A percentile compares a stretch with the other conserved stretches of the same genome.
Conservation (phyloP, 2,113 vertebrate species). For the Xyliphius kryptos region DNA sequence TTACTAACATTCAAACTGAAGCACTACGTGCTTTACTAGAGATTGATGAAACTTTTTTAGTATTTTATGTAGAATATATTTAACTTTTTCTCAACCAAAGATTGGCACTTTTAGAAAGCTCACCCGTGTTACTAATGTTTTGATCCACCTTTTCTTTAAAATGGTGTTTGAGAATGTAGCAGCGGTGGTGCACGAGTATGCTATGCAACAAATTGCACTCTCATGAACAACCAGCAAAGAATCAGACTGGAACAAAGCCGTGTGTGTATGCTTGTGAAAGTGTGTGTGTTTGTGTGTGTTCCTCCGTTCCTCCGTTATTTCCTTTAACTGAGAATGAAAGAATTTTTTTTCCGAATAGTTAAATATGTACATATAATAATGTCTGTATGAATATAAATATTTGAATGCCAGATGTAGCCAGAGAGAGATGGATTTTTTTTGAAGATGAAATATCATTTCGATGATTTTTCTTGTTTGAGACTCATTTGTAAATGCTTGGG, state of each 20-base stretch:
- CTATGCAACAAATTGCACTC: slow-evolving; percentile 70
- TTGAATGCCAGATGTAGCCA: slow-evolving; percentile 39
- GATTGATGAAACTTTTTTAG: slow-evolving; percentile 44
- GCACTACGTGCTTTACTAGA: slow-evolving; percentile 39
- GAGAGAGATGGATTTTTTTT: slow-evolving; percentile 38
- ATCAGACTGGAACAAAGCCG: slow-evolving; percentile 43
- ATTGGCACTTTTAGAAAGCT: slow-evolving; percentile 61
- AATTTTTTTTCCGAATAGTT: slow-evolving; percentile 43
- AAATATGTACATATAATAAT: slow-evolving; percentile 50
- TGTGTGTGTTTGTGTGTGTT: neutral
- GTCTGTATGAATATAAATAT: slow-evolving; percentile 44
- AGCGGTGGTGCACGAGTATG: slow-evolving; percentile 70
- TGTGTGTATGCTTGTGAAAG: slow-evolving; percentile 1
- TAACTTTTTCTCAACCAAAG: slow-evolving; percentile 68
- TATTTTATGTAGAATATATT: slow-evolving; percentile 48
- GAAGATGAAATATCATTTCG: slow-evolving; percentile 39
- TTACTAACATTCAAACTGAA: no score
- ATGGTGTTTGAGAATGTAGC: slow-evolving; percentile 71
- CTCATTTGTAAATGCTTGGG: slow-evolving; percentile 61
- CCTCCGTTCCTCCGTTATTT: neutral
- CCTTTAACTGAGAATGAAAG: no score
- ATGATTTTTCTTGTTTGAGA: slow-evolving; percentile 44
- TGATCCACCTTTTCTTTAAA: slow-evolving; percentile 37
- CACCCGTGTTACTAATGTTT: slow-evolving; percentile 25
- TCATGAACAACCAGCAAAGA: slow-evolving; percentile 59